These are phyloP conservation scores for Prenolepis imparis DNA, from an alignment of 2,888 invertebrate species.

Conservation along the genomic window DNA sequence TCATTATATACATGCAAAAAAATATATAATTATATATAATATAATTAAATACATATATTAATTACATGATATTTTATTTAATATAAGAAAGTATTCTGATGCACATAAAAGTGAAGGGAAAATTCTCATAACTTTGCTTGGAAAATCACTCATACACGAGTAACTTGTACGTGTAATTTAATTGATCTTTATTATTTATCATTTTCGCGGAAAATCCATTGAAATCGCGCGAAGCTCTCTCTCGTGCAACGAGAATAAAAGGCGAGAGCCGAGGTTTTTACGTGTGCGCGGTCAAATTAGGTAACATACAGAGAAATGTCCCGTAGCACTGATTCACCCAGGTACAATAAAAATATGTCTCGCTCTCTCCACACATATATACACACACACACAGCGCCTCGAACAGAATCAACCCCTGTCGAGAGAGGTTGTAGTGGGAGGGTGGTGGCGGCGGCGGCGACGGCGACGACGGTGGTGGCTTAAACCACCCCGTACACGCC, in stretches of 20 bases:
- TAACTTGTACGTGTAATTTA: not conserved
- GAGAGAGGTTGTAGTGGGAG: slow-evolving; percentile 57
- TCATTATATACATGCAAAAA: no score
- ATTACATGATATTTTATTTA: slow-evolving; percentile 2
- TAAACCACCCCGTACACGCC: slow-evolving; percentile 72
- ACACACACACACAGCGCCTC: slow-evolving; percentile 52
- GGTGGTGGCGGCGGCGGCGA: slow-evolving; percentile 35
- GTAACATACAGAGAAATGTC: slow-evolving; percentile 47
- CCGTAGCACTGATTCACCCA: slow-evolving; percentile 77
- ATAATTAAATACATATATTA: not conserved
- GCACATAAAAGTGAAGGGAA: not conserved
- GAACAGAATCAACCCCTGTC: slow-evolving; percentile 63
- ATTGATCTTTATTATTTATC: not conserved
- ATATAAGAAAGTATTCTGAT: not conserved
- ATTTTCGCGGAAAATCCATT: slow-evolving; percentile 12
- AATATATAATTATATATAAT: no score
- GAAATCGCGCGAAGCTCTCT: not conserved
- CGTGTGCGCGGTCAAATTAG: slow-evolving; percentile 25
- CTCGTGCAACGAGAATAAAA: slow-evolving; percentile 5
- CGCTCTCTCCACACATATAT: slow-evolving; percentile 40
- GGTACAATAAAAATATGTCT: slow-evolving; percentile 77
- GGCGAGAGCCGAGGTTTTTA: not conserved
- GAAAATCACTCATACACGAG: not conserved
- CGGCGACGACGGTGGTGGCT: slow-evolving; percentile 54
- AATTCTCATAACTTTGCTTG: not conserved